Evolutionary conservation across 2,797 vertebrate genomes (phyloP), one percentile per base, ranked within the genome.

Genomic region (Enteromius afrohamiltoni): DNA sequence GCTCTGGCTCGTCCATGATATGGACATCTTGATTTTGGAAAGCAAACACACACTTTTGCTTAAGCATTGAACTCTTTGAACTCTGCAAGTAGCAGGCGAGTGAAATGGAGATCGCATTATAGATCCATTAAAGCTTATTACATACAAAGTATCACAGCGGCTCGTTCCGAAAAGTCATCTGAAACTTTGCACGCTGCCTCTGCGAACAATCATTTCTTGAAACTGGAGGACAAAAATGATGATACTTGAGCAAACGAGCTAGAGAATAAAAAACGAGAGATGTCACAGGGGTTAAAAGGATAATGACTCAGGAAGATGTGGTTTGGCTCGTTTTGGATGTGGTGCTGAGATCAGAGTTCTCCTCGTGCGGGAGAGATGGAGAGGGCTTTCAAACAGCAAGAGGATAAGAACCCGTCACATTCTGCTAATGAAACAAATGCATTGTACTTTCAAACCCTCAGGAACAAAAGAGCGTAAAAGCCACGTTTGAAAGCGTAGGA

Each of bases 61-160:
- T 86, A 13, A 45, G 47, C 1, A 26, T 6, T 79, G 80, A 82
- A 64, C 68, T 42, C 68, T 0, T 14, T 34, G 34, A 78, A 65
- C 68, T 51, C 69, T 37, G 77, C 67, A 49, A 71, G 75, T 79
- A 77, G 79, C 58, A 34, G 31, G 47, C 16, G 14, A 71, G 53
- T n/a, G 67, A 83, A 69, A n/a, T 64, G 47, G 67, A 81, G 68
- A 51, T 79, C 65, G 14, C 49, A 87, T 82, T 85, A 85, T 77
- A 85, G 81, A 85, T 82, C 34, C 83, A 84, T 84, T 88, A 87
- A 80, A 68, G 71, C 34, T 47, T 79, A 83, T 81, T 85, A 86
- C 49, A 58, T n/a, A 49, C n/a, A 2, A 85, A 79, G 70, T 53
- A 29, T 80, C 53, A 83, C 37, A 37, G 37, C 26, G 42, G 40